Evolutionary conservation across 2,797 vertebrate genomes (phyloP).

Genomic region (Pangasius macronema): DNA sequence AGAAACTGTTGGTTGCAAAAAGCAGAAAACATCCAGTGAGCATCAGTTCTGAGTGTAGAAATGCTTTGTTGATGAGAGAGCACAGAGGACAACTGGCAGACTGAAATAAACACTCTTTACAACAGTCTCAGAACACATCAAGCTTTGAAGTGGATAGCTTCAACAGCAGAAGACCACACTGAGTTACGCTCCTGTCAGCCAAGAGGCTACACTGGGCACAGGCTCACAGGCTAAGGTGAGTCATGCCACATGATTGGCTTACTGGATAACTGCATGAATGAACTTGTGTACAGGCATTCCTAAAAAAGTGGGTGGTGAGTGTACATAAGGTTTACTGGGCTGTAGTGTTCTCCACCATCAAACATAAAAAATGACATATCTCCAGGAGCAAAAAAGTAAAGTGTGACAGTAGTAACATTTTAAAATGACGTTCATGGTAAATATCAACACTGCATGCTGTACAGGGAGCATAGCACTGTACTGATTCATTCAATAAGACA

Average conservation of each 20-base stretch:
- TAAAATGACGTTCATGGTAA: background rate
- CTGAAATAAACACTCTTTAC: background rate
- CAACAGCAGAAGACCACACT: background rate
- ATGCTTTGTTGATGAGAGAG: background rate
- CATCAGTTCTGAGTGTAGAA: slow-evolving; percentile 1
- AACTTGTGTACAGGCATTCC: background rate
- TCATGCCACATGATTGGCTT: background rate
- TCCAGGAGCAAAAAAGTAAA: background rate
- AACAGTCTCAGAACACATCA: background rate
- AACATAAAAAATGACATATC: background rate
- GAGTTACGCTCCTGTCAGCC: background rate
- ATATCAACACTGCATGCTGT: background rate
- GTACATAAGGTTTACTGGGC: background rate
- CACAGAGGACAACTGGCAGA: background rate
- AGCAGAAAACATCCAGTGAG: background rate
- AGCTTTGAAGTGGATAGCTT: background rate
- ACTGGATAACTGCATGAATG: too few species aligned
- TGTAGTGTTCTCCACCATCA: slow-evolving; percentile 8
- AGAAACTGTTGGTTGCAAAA: background rate
- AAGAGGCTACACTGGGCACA: background rate
- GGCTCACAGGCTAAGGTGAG: background rate
- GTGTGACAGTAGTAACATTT: background rate
- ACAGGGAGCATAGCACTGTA: background rate
- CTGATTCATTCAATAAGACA: background rate
- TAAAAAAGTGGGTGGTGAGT: background rate